Base-by-base conservation (phyloP, 2,113 vertebrate genomes). In the Xenopus laevis region DNA sequence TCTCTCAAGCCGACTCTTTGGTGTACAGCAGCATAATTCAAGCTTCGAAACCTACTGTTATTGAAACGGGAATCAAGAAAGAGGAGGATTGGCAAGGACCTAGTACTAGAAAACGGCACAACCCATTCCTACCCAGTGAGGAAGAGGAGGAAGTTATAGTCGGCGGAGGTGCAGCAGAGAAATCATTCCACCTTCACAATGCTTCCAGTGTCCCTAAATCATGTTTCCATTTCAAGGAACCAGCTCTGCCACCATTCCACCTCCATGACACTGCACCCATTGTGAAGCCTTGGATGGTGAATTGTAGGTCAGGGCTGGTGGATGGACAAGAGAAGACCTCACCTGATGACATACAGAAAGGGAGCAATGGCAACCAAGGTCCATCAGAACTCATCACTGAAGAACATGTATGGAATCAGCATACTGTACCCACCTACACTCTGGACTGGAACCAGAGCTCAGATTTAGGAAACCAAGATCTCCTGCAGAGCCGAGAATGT, bases 101-200 rank as follows among this genome's bases (percentile, higher is more conserved):
- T 0, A 64, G 81, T 2, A 81, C 79, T 45, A 81, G 79, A 65
- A 89, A 82, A 72, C 59, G 93, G 2, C 94, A 92, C 68, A 98
- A 99, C 60, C 96, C 97, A 2, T 99, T 99, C 86, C 87, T 97
- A 69, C 81, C 93, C n/a, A 93, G 87, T 0, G 81, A 89, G 0
- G 82, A 88, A 0, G 90, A 91, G 60, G 90, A 91, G 61, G 86
- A 87, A 17, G 88, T 87, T 52, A 53, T 82, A 2, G 85, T 81
- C 46, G 83, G 83, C n/a, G 87, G 87, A 74, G 59, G 44, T 66
- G 46, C 83, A 27, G 81, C 79, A 40, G 87, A 91, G 78, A 83
- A 83, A 55, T 96, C 96, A 50, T 98, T 99, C 82, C 95, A 92
- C 81, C 91, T 98, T 61, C 96, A 98, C 71, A 84, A 87, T 61